These are phyloP conservation scores for Caenorhabditis uteleia DNA, from an alignment of 2,888 invertebrate genomes.

Conservation along the genomic window DNA sequence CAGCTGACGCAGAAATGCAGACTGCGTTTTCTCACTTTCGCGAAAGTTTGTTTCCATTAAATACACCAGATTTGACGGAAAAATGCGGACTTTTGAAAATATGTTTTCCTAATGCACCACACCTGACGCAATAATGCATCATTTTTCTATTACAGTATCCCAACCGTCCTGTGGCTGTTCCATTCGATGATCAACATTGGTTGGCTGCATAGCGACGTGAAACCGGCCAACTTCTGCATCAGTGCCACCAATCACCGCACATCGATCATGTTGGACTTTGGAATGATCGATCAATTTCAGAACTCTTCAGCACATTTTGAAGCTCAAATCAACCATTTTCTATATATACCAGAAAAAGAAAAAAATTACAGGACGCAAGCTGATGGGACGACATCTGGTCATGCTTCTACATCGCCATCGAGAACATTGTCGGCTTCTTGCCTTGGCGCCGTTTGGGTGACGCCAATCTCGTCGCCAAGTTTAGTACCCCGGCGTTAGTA, in stretches of 20 bases:
- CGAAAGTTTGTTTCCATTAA: too few relatives aligned
- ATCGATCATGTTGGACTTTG: conserved; percentile 49
- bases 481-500: background rate
- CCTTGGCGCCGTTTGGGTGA: conserved; percentile 47
- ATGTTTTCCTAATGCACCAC: too few relatives aligned
- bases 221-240: conserved; percentile 59
- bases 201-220: conserved; percentile 57
- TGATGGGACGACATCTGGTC: conserved; percentile 57
- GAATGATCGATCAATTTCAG: too few relatives aligned
- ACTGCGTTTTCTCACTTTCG: too few relatives aligned
- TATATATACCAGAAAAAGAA: too few relatives aligned
- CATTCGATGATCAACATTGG: conserved; percentile 48
- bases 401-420: conserved; percentile 56
- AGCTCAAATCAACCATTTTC: too few relatives aligned
- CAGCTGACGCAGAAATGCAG: too few relatives aligned
- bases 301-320: too few relatives aligned
- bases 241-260: conserved; percentile 27
- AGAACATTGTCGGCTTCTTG: conserved; percentile 50
- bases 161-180: conserved; percentile 49
- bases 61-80: too few relatives aligned
- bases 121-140: too few relatives aligned
- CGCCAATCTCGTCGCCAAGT: conserved; percentile 17
- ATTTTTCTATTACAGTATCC: too few relatives aligned
- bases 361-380: conserved; percentile 47
- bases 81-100: conserved; percentile 50